Evolutionary conservation across 1,140 invertebrate species (phyloP).

Genomic region (Nomia melanderi): DNA sequence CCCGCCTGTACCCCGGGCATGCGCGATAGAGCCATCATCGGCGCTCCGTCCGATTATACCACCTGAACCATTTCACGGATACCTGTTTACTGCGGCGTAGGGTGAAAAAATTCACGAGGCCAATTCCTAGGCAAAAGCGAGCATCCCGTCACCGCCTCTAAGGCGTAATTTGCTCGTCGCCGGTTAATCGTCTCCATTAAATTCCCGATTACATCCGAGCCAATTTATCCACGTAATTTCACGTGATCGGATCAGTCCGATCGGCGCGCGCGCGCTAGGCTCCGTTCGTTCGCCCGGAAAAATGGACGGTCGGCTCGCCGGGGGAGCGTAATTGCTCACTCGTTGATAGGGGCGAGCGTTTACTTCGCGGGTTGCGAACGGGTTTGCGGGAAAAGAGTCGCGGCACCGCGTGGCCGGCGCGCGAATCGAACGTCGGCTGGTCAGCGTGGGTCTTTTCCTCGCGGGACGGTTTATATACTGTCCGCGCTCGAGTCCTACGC

Average conservation of each 20-base stretch:
- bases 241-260: constrained; percentile 33
- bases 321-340: constrained; percentile 41
- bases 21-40: not conserved
- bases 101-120: not conserved
- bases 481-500: constrained; percentile 41
- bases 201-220: constrained; percentile 39
- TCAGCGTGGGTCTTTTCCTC: constrained; percentile 1
- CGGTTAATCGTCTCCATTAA: constrained; percentile 41
- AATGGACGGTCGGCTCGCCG: not conserved
- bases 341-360: constrained; percentile 32
- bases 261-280: not conserved
- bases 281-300: not conserved
- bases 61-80: not conserved
- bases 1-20: not conserved
- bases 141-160: constrained; percentile 14
- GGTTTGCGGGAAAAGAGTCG: constrained; percentile 7
- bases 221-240: constrained; percentile 51
- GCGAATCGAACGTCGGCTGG: not conserved
- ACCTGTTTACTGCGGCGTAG: not conserved
- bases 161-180: constrained; percentile 33
- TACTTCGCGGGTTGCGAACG: constrained; percentile 9
- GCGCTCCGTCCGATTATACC: not conserved
- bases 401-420: constrained; percentile 9
- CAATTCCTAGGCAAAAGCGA: constrained; percentile 24
- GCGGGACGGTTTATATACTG: constrained; percentile 41